Percentiles rank a stretch among this genome's conserved stretches.
Evolutionary conservation across 2,113 vertebrate species (phyloP).

Genomic region (Otus sunia): DNA sequence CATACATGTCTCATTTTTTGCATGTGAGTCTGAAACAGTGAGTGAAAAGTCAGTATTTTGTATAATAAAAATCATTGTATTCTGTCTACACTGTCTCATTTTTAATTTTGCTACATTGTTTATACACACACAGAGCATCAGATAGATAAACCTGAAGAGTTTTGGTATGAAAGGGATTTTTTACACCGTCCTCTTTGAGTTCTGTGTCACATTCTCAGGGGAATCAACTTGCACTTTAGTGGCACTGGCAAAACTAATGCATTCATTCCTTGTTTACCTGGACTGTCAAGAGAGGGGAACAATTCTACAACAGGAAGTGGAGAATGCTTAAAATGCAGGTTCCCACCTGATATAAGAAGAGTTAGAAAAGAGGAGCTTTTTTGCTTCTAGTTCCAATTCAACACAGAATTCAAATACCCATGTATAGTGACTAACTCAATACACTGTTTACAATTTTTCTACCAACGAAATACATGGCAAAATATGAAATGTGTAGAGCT

Average conservation of each 20-base stretch:
- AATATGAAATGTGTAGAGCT: neutral
- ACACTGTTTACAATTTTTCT: neutral
- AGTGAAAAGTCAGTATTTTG: neutral
- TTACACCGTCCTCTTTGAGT: neutral
- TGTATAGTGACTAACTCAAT: neutral
- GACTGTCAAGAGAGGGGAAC: neutral
- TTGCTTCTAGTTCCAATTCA: neutral
- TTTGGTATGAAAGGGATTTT: neutral
- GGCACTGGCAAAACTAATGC: neutral
- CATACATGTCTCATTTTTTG: neutral
- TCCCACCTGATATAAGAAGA: accelerated
- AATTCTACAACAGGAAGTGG: neutral
- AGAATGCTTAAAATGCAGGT: neutral
- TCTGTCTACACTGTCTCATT: neutral
- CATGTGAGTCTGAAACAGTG: neutral
- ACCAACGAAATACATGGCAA: neutral
- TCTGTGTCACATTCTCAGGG: neutral
- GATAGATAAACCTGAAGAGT: neutral
- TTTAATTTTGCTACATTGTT: neutral
- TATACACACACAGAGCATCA: accelerated
- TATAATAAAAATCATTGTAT: neutral
- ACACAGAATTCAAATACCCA: neutral
- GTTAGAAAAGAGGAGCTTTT: neutral
- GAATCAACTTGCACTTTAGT: neutral
- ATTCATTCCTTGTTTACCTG: neutral